Percentiles rank a stretch among this genome's conserved stretches.
Evolutionary conservation across 2,888 invertebrate genomes (phyloP).

Genomic region (Hylaea fasciaria): DNA sequence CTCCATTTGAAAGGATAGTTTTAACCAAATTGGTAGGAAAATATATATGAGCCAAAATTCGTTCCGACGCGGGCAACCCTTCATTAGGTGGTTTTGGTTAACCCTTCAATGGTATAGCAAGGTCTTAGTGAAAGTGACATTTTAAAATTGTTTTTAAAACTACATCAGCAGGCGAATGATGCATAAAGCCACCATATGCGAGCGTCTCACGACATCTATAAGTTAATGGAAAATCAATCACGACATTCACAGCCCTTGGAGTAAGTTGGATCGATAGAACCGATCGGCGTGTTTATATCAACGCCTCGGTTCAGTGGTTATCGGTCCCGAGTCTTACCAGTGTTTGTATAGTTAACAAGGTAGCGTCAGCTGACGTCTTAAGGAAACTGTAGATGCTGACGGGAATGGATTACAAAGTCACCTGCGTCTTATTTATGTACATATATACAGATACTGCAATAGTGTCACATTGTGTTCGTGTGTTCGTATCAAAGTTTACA

Average conservation of each 20-base stretch:
- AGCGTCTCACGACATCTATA: constrained; percentile 6
- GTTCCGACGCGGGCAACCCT: background rate
- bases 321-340: background rate
- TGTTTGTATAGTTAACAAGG: constrained; percentile 11
- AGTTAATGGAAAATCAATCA: constrained; percentile 25
- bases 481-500: too few relatives aligned
- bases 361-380: constrained; percentile 1
- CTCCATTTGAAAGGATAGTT: constrained; percentile 5
- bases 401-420: constrained; percentile 7
- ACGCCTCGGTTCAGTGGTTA: constrained; percentile 18
- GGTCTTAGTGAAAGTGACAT: background rate
- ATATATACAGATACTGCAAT: background rate
- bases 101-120: too few relatives aligned
- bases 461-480: background rate
- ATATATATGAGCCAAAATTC: constrained; percentile 5
- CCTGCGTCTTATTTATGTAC: background rate
- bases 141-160: background rate
- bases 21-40: constrained; percentile 7
- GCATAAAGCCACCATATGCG: background rate
- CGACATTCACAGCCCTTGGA: constrained; percentile 11
- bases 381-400: constrained; percentile 8
- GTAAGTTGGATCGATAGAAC: constrained; percentile 4
- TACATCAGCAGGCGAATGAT: background rate
- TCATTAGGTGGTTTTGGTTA: background rate
- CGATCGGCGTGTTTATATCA: constrained; percentile 11